These are phyloP conservation scores for Philaenus spumarius DNA, from an alignment of 1,140 invertebrate species.

Conservation along the genomic window DNA sequence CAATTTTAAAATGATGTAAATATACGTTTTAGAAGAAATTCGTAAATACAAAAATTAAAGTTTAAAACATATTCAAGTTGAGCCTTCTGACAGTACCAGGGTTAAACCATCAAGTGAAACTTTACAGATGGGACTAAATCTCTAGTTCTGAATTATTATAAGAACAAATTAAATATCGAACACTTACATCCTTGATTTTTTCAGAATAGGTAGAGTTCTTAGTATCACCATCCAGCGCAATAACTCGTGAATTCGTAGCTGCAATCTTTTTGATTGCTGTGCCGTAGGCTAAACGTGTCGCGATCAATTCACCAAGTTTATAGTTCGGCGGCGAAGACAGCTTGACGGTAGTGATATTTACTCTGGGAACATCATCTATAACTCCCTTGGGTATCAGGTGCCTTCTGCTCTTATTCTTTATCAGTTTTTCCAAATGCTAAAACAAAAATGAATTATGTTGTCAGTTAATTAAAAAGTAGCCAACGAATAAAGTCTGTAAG, in stretches of 20 bases:
- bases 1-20: too few relatives aligned
- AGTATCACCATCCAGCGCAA: constrained; percentile 93
- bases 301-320: constrained; percentile 70
- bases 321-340: constrained; percentile 83
- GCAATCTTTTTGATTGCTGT: constrained; percentile 87
- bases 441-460: too few relatives aligned
- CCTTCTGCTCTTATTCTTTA: constrained; percentile 54
- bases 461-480: too few relatives aligned
- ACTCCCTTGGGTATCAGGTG: constrained; percentile 54
- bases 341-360: constrained; percentile 67
- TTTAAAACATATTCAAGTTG: too few relatives aligned
- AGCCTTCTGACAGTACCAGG: too few relatives aligned
- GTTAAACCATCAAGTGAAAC: too few relatives aligned
- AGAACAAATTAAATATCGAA: constrained; percentile 43
- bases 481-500: too few relatives aligned
- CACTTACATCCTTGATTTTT: constrained; percentile 73
- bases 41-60: too few relatives aligned
- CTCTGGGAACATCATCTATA: constrained; percentile 58
- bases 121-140: too few relatives aligned
- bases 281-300: constrained; percentile 93
- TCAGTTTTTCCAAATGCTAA: constrained; percentile 54
- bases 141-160: too few relatives aligned
- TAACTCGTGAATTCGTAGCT: constrained; percentile 72
- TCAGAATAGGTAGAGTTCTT: constrained; percentile 98
- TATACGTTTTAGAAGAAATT: too few relatives aligned